Base-by-base conservation (phyloP, 2,113 vertebrate genomes). In the Anas platyrhynchos region DNA sequence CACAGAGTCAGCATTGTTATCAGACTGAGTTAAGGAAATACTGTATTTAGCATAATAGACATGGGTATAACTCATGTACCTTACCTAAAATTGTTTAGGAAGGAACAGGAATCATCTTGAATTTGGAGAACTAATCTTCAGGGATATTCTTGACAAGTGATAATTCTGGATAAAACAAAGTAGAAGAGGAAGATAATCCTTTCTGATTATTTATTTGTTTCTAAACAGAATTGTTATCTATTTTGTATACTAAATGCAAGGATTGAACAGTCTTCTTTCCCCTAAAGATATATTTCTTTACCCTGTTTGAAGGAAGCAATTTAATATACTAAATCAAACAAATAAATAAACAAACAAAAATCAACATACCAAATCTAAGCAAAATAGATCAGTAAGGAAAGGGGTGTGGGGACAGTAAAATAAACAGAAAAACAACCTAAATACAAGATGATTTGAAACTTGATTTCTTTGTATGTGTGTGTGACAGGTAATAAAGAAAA, bases 401-500 rank as follows among this genome's bases (percentile, higher is more conserved):
- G 3, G 9, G 6, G 34, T 17, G 15, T 54, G 10, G 2, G 2
- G 5, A 63, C 18, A 67, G 23, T 54, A 36, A 48, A 83, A 61
- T 15, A 90, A 77, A 48, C 20, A 85, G 17, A 48, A 85, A 88
- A 46, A 0, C 8, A 77, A 26, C 2, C 3, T 85, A 88, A 97
- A 85, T 48, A 13, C 54, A 21, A 59, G 38, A 59, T 6, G 16
- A 97, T 97, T 89, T 96, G 34, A 95, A 97, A 88, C 32, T 31
- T 68, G 93, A 71, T 95, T 97, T 96, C 29, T 94, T 68, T 83
- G 36, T 74, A 31, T n/a, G 2, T 50, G 10, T n/a, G 71, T 83
- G 36, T 89, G 88, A 79, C 1, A 61, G 88, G 55, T 23, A 88
- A 67, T 91, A 95, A 97, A 75, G 62, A 14, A 96, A 97, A 97